Base-by-base conservation (phyloP, 2,888 invertebrate genomes). In the Cybosia mesomella region DNA sequence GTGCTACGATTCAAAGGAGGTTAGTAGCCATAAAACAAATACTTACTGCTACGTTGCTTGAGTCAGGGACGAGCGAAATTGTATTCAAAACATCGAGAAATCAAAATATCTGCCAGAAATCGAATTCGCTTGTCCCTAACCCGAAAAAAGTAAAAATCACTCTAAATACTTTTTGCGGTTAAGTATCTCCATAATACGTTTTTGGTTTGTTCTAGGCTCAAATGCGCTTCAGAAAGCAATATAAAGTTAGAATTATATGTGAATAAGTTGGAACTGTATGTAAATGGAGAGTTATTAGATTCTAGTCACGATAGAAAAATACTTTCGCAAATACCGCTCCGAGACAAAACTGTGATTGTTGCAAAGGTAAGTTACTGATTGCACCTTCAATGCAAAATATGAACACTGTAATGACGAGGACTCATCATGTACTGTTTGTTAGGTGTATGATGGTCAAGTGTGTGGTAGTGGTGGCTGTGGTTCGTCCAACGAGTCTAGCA, bases 241-340 rank as follows among this genome's bases (percentile, higher is more conserved):
- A 97, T 98, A 74, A 99, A 99, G 93, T 96, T 98, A 82, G 99
- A 99, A 91, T 95, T 99, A 84, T 98, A 97, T 90, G 96, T 98
- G 80, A 98, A 98, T 91, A 98, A 99, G 92, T 96, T 99, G 80
- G 99, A 99, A 89, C 95, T 99, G 79, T 98, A 97, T 89, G 96
- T 98, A 70, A 98, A 98, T 88, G 98, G 98, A 7, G 99, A 99
- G 87, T 95, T 97, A 34, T 95, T 99, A 76, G 98, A 99, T 89
- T 97, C 97, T 65, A 96, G 96, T 67, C 98, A 98, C 84, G 98
- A 99, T 92, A 96, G 98, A 81, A 98, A 98, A 94, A 96, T 98
- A 71, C 96, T 99, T 66, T 97, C 97, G 62, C 97, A 98, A 90
- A 97, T 98, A 87, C 97, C 97, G 63, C 95, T 98, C 68, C 95